Evolutionary conservation across 2,888 invertebrate species (phyloP).

Genomic region (Caenorhabditis sulstoni): DNA sequence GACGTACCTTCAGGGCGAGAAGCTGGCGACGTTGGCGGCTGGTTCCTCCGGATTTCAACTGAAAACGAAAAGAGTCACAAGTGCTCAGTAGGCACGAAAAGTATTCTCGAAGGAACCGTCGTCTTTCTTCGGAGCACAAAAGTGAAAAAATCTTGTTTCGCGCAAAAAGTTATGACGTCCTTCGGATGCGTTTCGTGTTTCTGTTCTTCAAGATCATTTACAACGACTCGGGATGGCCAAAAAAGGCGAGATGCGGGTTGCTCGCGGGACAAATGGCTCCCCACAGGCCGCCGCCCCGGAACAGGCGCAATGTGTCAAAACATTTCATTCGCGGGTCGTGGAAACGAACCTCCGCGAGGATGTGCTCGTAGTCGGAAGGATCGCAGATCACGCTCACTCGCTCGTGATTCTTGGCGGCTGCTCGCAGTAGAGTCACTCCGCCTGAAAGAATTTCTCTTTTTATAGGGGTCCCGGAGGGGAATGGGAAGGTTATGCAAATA

Average conservation of each 20-base stretch:
- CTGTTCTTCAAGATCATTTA: conserved; percentile 30
- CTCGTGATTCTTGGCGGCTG: conserved; percentile 96
- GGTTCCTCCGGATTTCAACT: conserved; percentile 82
- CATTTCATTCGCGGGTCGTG: conserved; percentile 36
- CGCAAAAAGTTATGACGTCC: conserved; percentile 52
- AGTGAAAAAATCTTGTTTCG: conserved; percentile 23
- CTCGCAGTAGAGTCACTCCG: conserved; percentile 93
- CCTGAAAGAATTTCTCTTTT: conserved; percentile 56
- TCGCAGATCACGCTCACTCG: conserved; percentile 95
- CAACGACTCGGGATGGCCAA: conserved; percentile 29
- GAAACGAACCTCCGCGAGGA: conserved; percentile 68
- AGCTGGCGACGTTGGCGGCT: conserved; percentile 85
- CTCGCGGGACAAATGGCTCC: conserved; percentile 40
- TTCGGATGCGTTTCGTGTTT: conserved; percentile 22
- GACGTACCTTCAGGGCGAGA: conserved; percentile 82
- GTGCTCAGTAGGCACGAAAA: conserved; percentile 1
- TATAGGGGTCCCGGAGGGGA: conserved; percentile 32
- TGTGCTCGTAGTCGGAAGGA: conserved; percentile 88
- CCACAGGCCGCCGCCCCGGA: conserved; percentile 13
- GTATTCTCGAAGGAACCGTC: conserved; percentile 25
- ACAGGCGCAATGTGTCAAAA: conserved; percentile 47
- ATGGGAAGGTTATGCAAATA: conserved; percentile 23
- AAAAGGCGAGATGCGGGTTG: conserved; percentile 9
- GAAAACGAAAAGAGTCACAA: conserved; percentile 78
- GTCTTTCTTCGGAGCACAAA: neutral